These are phyloP conservation scores for Melanotaenia trifasciata DNA, from an alignment of 2,797 vertebrate species.

Conservation along the genomic window DNA sequence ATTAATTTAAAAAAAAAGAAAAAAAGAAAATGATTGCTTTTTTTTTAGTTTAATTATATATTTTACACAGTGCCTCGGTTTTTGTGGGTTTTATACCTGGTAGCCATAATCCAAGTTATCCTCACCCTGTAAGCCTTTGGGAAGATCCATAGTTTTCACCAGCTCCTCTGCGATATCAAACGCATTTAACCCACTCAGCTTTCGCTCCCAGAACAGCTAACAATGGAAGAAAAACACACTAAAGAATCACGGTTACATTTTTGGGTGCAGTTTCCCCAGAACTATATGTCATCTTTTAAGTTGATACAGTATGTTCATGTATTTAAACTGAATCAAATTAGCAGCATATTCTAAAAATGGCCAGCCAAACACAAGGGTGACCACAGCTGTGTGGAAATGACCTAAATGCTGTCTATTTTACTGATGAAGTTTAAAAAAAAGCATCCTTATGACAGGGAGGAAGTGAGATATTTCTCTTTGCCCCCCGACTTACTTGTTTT, in stretches of 20 bases:
- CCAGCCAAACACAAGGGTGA: constrained; percentile 2
- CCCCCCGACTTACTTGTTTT: constrained; percentile 86
- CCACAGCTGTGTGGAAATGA: constrained; percentile 2
- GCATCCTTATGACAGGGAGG: not conserved
- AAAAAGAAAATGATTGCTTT: too few species aligned
- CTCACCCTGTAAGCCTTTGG: constrained; percentile 94
- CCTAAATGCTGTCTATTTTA: not conserved
- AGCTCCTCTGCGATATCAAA: constrained; percentile 96
- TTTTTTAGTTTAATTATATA: too few species aligned
- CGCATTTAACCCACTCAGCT: constrained; percentile 92
- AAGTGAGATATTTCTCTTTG: not conserved
- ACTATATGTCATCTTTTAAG: not conserved
- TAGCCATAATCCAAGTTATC: not conserved
- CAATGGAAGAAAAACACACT: not conserved
- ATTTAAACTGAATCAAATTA: not conserved
- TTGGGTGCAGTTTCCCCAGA: not conserved
- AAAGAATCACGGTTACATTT: not conserved
- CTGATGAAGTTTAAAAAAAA: not conserved
- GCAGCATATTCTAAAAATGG: not conserved
- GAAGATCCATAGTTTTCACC: constrained; percentile 96
- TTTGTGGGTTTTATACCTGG: not conserved
- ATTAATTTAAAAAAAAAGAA: too few species aligned
- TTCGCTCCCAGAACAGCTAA: constrained; percentile 98
- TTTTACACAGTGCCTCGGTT: too few species aligned
- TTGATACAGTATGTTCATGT: not conserved